A percentile compares a stretch with the other conserved stretches of the same genome.
Evolutionary conservation across 2,113 vertebrate genomes (phyloP).

Genomic region (Eulemur rufifrons): DNA sequence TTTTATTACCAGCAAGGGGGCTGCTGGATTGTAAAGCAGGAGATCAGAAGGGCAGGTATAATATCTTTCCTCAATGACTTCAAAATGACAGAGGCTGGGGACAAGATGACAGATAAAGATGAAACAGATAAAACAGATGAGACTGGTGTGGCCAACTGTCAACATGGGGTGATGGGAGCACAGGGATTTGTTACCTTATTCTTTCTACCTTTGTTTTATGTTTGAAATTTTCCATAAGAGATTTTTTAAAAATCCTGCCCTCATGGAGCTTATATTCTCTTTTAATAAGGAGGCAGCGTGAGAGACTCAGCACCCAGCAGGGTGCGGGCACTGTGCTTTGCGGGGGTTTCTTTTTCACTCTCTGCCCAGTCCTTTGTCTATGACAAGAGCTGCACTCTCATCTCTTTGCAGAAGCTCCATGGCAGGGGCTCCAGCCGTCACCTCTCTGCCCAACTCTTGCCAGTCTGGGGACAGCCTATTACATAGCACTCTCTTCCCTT

Average conservation of each 20-base stretch:
- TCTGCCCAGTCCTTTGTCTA: not conserved
- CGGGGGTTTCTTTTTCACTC: not conserved
- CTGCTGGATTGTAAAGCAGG: not conserved
- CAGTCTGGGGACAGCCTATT: not conserved
- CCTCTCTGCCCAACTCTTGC: not conserved
- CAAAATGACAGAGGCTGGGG: not conserved
- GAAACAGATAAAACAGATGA: not conserved
- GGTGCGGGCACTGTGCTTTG: too few relatives aligned
- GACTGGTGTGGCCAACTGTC: not conserved
- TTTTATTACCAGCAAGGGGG: not conserved
- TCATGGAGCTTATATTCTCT: not conserved
- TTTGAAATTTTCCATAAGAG: not conserved
- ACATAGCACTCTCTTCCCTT: not conserved
- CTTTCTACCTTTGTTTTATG: not conserved
- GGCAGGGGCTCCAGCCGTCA: not conserved
- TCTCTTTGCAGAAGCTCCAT: not conserved
- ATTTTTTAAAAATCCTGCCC: not conserved
- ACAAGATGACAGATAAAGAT: not conserved
- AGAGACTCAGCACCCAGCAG: not conserved
- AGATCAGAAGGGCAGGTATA: not conserved
- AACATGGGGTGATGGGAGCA: not conserved
- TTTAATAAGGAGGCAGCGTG: not conserved
- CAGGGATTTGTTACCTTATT: not conserved
- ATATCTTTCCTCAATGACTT: not conserved
- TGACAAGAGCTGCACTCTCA: fast-evolving